Base-by-base conservation (phyloP, 2,113 vertebrate species). In the Dicentrarchus labrax region DNA sequence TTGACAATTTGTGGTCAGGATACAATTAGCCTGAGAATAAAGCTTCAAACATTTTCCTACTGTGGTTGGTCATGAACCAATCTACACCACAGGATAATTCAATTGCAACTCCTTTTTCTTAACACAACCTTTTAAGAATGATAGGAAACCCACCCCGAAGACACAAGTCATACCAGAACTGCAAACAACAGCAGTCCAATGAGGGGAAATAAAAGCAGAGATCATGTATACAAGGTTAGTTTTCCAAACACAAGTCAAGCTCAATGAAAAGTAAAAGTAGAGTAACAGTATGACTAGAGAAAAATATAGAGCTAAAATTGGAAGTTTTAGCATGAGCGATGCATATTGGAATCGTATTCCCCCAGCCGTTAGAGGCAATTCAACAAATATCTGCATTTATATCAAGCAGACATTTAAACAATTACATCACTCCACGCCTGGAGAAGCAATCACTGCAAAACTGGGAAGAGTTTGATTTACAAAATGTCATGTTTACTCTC, bases 341-440 rank as follows among this genome's bases (percentile, higher is more conserved):
- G 30, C 30, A 30, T 30, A 30, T 30, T 30, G 30, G 30, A 30
- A 30, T 30, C 30, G 1, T 30, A 78, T 81, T 78, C n/a, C 0
- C 13, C 9, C 5, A 61, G 38, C 54, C 41, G 76, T 41, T 19
- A 79, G 22, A 61, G 3, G 2, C 13, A 24, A 4, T 8, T 57
- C 16, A 59, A 13, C 13, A 19, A 56, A 53, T 70, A 54, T 54
- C 36, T 56, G 30, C 48, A 2, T 64, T 15, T 62, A 72, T 68
- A 64, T 56, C 68, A 78, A 60, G 68, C 57, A 73, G 53, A 72
- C 1, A 72, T 1, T 50, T 16, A 61, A 76, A 56, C 68, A 57
- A 80, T 76, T 76, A 53, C 13, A 74, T 65, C 17, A 76, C 61
- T 84, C 8, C 47, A 66, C 0, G 8, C 54, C 64, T 64, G 54